Percentiles rank a stretch among this genome's conserved stretches.
Conservation (phyloP, 2,113 vertebrate species). For the Tor tambroides region DNA sequence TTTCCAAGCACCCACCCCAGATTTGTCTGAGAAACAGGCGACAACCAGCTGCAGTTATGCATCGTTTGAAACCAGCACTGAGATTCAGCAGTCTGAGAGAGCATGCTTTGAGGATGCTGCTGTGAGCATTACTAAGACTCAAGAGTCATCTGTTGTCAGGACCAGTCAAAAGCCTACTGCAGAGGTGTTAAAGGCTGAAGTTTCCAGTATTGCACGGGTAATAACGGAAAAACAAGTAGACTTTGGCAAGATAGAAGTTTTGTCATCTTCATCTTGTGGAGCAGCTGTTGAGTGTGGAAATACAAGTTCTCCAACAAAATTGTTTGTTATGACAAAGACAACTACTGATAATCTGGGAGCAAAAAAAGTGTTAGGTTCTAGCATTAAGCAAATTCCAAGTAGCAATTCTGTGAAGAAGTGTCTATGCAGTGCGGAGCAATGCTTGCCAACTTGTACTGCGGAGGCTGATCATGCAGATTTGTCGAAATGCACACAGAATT, state of each 20-base stretch:
- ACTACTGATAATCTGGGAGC: slow-evolving; percentile 62
- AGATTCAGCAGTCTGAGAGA: slow-evolving; percentile 47
- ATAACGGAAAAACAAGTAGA: slow-evolving; percentile 49
- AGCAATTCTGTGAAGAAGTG: slow-evolving; percentile 50
- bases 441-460: slow-evolving; percentile 57
- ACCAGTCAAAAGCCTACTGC: neutral
- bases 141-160: slow-evolving; percentile 4
- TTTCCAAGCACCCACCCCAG: slow-evolving; percentile 55
- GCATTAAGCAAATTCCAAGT: neutral
- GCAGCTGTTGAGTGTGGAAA: neutral
- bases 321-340: slow-evolving; percentile 70
- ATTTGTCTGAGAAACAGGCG: slow-evolving; percentile 48
- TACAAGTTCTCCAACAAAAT: slow-evolving; percentile 24
- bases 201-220: slow-evolving; percentile 55
- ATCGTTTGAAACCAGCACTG: slow-evolving; percentile 71
- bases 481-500: slow-evolving; percentile 74
- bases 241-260: slow-evolving; percentile 45
- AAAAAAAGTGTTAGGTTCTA: slow-evolving; percentile 9
- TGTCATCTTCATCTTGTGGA: neutral
- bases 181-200: slow-evolving; percentile 14
- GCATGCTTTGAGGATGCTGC: neutral
- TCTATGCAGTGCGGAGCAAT: slow-evolving; percentile 58
- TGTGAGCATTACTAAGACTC: neutral
- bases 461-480: slow-evolving; percentile 62
- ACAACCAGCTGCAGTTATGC: slow-evolving; percentile 65